Conservation (phyloP, 1,140 invertebrate species). For the Drosophila ananassae region DNA sequence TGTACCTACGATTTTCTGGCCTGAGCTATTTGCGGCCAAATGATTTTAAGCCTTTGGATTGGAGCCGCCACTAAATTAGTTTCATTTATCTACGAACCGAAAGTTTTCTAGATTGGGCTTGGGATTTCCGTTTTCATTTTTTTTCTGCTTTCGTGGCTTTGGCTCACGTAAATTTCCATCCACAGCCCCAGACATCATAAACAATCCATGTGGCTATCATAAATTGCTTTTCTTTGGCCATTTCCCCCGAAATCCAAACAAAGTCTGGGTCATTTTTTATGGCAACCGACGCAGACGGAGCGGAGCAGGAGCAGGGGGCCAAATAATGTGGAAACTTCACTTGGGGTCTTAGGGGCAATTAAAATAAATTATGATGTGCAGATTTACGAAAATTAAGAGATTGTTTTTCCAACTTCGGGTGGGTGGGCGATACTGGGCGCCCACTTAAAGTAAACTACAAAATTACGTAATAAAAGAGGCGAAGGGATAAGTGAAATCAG, state of each 20-base stretch:
- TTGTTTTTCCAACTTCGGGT: constrained; percentile 56
- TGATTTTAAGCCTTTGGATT: constrained; percentile 74
- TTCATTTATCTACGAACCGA: constrained; percentile 69
- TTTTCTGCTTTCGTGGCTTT: constrained; percentile 21
- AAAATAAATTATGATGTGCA: constrained; percentile 84
- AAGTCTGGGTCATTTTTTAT: constrained; percentile 71
- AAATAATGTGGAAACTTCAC: constrained; percentile 47
- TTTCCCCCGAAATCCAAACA: constrained; percentile 36
- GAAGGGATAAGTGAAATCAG: constrained; percentile 81
- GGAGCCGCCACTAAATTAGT: constrained; percentile 78
- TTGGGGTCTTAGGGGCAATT: constrained; percentile 73
- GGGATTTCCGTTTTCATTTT: constrained; percentile 29
- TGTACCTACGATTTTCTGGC: constrained; percentile 22
- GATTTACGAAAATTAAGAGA: constrained; percentile 84
- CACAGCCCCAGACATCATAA: constrained; percentile 72
- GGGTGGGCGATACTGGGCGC: background rate
- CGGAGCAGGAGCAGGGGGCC: background rate
- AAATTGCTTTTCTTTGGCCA: constrained; percentile 68
- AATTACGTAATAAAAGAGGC: constrained; percentile 63
- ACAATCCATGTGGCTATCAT: constrained; percentile 72
- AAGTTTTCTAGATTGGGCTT: constrained; percentile 45
- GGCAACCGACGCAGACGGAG: constrained; percentile 37
- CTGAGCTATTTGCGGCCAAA: constrained; percentile 63
- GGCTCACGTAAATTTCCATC: constrained; percentile 70
- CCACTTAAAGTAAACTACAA: constrained; percentile 37